Evolutionary conservation across 2,888 invertebrate species (phyloP).

Genomic region (Caenorhabditis becei): DNA sequence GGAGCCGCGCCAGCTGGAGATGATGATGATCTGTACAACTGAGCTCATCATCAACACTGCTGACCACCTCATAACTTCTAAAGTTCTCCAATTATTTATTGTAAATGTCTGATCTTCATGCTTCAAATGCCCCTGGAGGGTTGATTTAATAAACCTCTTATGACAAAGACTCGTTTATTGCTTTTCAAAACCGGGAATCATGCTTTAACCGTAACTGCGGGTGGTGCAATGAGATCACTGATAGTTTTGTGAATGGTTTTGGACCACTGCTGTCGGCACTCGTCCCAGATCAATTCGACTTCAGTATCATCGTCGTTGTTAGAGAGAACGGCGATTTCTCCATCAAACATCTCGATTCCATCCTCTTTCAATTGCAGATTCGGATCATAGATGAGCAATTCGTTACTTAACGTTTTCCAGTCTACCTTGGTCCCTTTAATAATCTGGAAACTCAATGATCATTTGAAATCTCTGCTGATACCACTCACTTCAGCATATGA

Average conservation of each 20-base stretch:
- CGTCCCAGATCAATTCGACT: slow-evolving; percentile 79
- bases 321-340: slow-evolving; percentile 72
- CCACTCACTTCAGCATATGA: slow-evolving; percentile 54
- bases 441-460: background rate
- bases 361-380: slow-evolving; percentile 76
- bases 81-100: slow-evolving; percentile 33
- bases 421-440: slow-evolving; percentile 48
- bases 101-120: slow-evolving; percentile 21
- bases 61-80: no score
- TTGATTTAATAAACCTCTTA: background rate
- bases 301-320: slow-evolving; percentile 35
- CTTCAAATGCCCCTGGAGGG: background rate
- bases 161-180: background rate
- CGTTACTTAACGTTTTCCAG: slow-evolving; percentile 66
- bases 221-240: slow-evolving; percentile 4
- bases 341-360: slow-evolving; percentile 79
- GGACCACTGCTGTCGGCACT: slow-evolving; percentile 73
- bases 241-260: slow-evolving; percentile 24
- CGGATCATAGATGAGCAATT: slow-evolving; percentile 67
- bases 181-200: background rate
- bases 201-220: slow-evolving; percentile 1
- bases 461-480: background rate
- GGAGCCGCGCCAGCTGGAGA: slow-evolving; percentile 28
- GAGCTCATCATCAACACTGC: background rate
- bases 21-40: slow-evolving; percentile 50